Conservation (phyloP, 2,888 invertebrate species). For the Hypselothyrea guttata region DNA sequence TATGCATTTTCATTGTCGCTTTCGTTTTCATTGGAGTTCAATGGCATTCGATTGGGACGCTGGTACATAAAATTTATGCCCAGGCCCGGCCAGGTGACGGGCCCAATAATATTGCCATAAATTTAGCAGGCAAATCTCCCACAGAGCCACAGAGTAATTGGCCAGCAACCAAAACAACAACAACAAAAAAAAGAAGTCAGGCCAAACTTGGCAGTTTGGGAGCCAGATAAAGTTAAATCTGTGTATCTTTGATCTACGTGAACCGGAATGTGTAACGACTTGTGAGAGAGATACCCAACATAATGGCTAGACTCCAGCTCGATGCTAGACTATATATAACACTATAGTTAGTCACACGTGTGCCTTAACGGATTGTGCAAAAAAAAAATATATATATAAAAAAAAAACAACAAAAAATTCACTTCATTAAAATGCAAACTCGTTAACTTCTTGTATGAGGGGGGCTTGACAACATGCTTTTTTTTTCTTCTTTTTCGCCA, state of each 20-base stretch:
- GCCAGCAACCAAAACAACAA: slow-evolving; percentile 22
- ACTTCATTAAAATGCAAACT: slow-evolving; percentile 34
- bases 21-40: slow-evolving; percentile 68
- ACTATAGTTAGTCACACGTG: slow-evolving; percentile 37
- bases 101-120: slow-evolving; percentile 42
- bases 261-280: slow-evolving; percentile 41
- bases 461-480: too few relatives aligned
- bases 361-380: slow-evolving; percentile 47
- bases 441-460: slow-evolving; percentile 6
- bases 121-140: slow-evolving; percentile 28
- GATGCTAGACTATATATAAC: too few relatives aligned
- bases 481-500: background rate
- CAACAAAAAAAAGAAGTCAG: slow-evolving; percentile 2
- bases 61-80: slow-evolving; percentile 57
- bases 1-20: slow-evolving; percentile 69
- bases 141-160: slow-evolving; percentile 46
- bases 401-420: too few relatives aligned
- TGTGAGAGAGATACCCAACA: slow-evolving; percentile 8
- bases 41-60: slow-evolving; percentile 48
- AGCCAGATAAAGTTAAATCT: background rate
- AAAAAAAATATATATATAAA: too few relatives aligned
- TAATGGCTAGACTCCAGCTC: slow-evolving; percentile 3
- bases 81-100: slow-evolving; percentile 25
- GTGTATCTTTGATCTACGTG: slow-evolving; percentile 35
- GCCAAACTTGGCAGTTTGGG: slow-evolving; percentile 6